These are phyloP conservation scores for Streptopelia turtur DNA, from an alignment of 2,797 vertebrate genomes.

Conservation along the genomic window DNA sequence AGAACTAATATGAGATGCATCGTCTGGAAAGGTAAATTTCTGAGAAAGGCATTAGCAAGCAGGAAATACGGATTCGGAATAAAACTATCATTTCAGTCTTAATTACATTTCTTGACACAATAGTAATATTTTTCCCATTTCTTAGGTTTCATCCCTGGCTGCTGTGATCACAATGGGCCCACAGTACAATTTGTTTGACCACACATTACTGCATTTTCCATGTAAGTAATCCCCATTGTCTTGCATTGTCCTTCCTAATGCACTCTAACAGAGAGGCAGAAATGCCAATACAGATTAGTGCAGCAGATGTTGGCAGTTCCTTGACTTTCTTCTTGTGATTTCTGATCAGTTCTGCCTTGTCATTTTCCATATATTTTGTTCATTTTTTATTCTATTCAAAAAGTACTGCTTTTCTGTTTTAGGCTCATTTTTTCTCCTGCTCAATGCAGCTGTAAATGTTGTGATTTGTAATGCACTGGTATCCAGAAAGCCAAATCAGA, in stretches of 20 bases:
- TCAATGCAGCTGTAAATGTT: not conserved
- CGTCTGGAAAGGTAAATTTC: constrained; percentile 39
- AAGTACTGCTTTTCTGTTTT: not conserved
- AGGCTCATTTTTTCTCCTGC: not conserved
- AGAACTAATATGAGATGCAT: constrained; percentile 14
- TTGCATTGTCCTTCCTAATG: not conserved
- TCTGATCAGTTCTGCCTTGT: not conserved
- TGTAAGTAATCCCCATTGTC: not conserved
- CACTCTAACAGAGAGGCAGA: not conserved
- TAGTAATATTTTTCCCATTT: constrained; percentile 3
- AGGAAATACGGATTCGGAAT: constrained; percentile 2
- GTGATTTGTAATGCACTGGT: not conserved
- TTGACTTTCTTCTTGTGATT: not conserved
- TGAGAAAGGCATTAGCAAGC: constrained; percentile 7
- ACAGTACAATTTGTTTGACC: not conserved
- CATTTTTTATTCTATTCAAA: not conserved
- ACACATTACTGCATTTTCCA: constrained; percentile 1
- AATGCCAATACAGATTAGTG: not conserved
- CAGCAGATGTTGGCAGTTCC: not conserved
- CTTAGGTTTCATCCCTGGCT: constrained; percentile 18
- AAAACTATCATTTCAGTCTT: not conserved
- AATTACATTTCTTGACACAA: constrained; percentile 40
- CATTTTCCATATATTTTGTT: not conserved
- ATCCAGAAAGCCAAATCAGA: not conserved
- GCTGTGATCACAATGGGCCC: not conserved